Evolutionary conservation across 2,113 vertebrate species (phyloP), one percentile per base, ranked within the genome.

Genomic region (Symphodus melops): DNA sequence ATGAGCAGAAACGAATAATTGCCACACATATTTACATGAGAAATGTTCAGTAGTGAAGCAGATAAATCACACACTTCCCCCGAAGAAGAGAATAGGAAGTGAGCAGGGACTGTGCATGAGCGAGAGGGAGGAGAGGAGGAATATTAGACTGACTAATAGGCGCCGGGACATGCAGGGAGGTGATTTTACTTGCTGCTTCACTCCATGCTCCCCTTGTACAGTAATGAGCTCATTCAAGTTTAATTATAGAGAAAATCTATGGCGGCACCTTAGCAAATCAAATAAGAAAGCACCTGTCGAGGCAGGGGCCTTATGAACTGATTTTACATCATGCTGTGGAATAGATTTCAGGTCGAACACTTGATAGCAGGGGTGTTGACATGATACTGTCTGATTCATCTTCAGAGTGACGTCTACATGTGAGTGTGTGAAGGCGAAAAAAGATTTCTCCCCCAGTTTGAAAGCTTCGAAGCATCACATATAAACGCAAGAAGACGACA

Each of bases 201-300:
- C 68, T 84, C 69, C 51, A 46, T 67, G 71, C 68, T 59, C 54
- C 57, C 65, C 75, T 75, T 86, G 84, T 67, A 81, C 70, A 83
- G 52, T 76, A 82, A 88, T 78, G 36, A 86, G 70, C 81, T 83
- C 74, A 81, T 90, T 89, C 73, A 79, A 69, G 55, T 85, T 82
- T 83, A 81, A 88, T 88, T 85, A 83, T 59, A 74, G 61, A 72
- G 63, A 51, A 73, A 79, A 76, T 75, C 61, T 39, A 80, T 81
- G 72, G 55, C 59, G 79, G 79, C 89, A 68, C 57, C 61, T 65
- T 63, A 20, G 79, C 52, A 86, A 88, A 88, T 88, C 58, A 89
- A 87, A 87, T 75, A 85, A 84, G 59, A 77, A 76, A 79, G 51
- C 59, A 73, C 79, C 83, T 72, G 82, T 59, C 66, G 37, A 72